Conservation (phyloP, 2,888 invertebrate species). For the Cordylochernes scorpioides region DNA sequence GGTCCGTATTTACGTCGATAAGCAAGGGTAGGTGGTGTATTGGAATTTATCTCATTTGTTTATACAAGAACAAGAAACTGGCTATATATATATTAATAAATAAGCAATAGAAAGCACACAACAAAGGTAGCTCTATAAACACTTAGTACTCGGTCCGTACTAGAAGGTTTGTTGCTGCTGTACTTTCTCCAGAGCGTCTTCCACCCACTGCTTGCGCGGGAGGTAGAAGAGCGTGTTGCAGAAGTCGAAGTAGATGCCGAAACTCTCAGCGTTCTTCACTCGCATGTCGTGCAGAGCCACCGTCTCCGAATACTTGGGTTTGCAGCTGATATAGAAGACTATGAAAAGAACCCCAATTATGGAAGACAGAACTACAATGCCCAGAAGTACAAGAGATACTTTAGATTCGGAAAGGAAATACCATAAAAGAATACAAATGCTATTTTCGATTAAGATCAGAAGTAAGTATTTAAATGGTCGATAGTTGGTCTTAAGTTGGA, state of each 20-base stretch:
- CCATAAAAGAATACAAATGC: conserved; percentile 10
- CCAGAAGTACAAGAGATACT: conserved; percentile 3
- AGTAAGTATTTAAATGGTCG: conserved; percentile 12
- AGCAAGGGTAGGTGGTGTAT: too few relatives aligned
- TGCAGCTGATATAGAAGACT: conserved; percentile 11
- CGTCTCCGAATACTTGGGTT: conserved; percentile 15
- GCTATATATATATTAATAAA: too few relatives aligned
- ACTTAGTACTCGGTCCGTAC: too few relatives aligned
- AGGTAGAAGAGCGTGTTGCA: conserved; percentile 15
- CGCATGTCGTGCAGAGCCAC: conserved; percentile 14
- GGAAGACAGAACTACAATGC: conserved; percentile 4
- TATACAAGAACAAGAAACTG: too few relatives aligned
- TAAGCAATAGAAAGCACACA: too few relatives aligned
- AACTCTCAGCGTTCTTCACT: conserved; percentile 11
- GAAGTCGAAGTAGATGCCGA: conserved; percentile 16
- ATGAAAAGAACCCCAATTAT: conserved; percentile 12
- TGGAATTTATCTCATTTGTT: too few relatives aligned
- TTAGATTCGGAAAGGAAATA: conserved; percentile 1
- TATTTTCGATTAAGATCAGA: conserved; percentile 11
- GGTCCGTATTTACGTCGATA: too few relatives aligned
- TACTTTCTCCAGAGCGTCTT: conserved; percentile 6
- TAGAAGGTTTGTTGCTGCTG: too few relatives aligned
- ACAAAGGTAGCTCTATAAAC: too few relatives aligned
- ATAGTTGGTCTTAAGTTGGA: conserved; percentile 12
- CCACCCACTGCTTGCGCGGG: conserved; percentile 9